phyloP scores from a whole-genome alignment of 2,113 vertebrate species.

The Marcusenius ussheri region DNA sequence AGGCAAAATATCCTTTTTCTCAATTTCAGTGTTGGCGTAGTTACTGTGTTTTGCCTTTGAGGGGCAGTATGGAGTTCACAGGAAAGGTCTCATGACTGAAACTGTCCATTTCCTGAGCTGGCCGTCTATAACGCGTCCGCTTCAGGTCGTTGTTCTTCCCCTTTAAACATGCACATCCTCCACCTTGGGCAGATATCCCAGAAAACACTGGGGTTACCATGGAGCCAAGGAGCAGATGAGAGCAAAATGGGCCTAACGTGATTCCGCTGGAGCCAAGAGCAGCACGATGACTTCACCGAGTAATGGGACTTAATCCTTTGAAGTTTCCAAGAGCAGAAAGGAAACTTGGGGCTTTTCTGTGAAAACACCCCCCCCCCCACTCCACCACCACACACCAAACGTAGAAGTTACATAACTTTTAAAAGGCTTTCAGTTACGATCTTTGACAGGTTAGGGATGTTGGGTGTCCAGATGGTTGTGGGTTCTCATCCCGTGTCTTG shows the following conservation, averaged over 20 bases:
- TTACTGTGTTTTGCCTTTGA: neutral
- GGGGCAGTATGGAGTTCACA: neutral
- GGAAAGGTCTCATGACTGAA: neutral
- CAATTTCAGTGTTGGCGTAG: neutral
- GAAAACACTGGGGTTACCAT: neutral
- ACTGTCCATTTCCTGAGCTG: neutral
- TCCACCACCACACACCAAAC: neutral
- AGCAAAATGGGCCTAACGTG: neutral
- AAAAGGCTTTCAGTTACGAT: neutral
- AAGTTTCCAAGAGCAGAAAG: conserved; percentile 4
- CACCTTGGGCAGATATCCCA: neutral
- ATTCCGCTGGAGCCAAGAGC: neutral
- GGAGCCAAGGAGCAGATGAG: conserved; percentile 6
- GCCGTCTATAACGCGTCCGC: neutral
- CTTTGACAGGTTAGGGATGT: neutral
- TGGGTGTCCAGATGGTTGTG: neutral
- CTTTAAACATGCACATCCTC: conserved; percentile 7
- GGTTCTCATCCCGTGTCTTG: neutral
- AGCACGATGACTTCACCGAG: neutral
- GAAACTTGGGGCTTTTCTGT: neutral
- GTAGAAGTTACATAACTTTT: neutral
- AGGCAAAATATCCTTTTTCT: neutral
- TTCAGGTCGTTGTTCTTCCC: neutral
- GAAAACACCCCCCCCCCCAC: neutral
- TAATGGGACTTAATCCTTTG: conserved; percentile 9